Evolutionary conservation across 1,140 invertebrate genomes (phyloP).

Genomic region (Saccostrea glomerata): DNA sequence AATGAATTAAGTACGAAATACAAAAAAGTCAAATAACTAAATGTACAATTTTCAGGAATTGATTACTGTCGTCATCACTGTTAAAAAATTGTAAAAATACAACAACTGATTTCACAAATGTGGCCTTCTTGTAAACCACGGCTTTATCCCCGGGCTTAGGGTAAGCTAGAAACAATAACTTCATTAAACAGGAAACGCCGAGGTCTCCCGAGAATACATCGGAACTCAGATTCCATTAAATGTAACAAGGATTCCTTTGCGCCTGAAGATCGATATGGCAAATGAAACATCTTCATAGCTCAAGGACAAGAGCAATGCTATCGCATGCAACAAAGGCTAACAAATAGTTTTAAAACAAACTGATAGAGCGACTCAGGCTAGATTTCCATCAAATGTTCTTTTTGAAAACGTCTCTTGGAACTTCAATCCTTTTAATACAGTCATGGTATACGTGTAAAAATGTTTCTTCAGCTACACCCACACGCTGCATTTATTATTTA

Average conservation of each 20-base stretch:
- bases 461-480: background rate
- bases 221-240: conserved; percentile 36
- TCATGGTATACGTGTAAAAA: background rate
- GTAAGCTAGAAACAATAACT: background rate
- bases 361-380: background rate
- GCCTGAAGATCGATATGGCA: background rate
- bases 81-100: background rate
- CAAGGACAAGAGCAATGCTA: conserved; percentile 2
- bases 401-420: background rate
- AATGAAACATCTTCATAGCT: conserved; percentile 23
- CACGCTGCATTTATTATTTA: conserved; percentile 3
- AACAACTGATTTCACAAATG: background rate
- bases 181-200: conserved; percentile 26
- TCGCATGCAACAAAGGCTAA: conserved; percentile 6
- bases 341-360: background rate
- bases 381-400: conserved; percentile 19
- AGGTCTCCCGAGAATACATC: conserved; percentile 19
- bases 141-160: background rate
- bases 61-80: too few species aligned
- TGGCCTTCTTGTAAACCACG: conserved; percentile 1
- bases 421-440: background rate
- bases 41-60: too few species aligned
- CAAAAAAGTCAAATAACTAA: too few species aligned
- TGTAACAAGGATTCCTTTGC: conserved; percentile 25
- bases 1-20: too few species aligned